Evolutionary conservation across 2,113 vertebrate genomes (phyloP), one percentile per base, ranked within the genome.

Genomic region (Alethe diademata): DNA sequence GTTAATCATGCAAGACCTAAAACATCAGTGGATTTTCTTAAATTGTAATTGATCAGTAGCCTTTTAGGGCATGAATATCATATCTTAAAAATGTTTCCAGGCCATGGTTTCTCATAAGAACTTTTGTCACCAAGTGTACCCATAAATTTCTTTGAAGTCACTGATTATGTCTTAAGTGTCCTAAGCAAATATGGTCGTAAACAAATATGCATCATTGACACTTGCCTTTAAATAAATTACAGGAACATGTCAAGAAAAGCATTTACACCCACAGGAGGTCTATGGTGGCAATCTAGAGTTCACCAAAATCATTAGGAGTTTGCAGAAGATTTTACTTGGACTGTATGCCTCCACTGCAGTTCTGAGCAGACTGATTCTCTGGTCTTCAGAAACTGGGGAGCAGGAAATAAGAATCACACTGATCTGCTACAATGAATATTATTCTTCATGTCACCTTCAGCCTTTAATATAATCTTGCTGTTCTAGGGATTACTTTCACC

Each of bases 391-490:
- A 61, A 51, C 4, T 29, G 47, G 50, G 51, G 17, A 65, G 15
- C n/a, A 70, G n/a, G 36, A 85, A 81, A 48, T 69, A 76, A 69
- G 14, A 47, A 60, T n/a, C 19, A 42, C 24, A 15, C 4, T 57
- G 33, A n/a, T n/a, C 28, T 82, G 20, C 20, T 51, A 13, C 16
- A 35, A 3, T 26, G 12, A 72, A 60, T 72, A 29, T 33, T 84
- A 29, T 18, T 88, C 23, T 43, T 69, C 29, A 28, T n/a, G 23
- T 29, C 33, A 56, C 20, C 33, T 83, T 45, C 47, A 61, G 18
- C 8, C 5, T 14, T 67, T 71, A 53, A 45, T 20, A 15, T 4
- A 78, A 42, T 0, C 2, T 26, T 42, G 9, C 5, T 36, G 8
- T 72, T 65, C 25, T 12, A 45, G 40, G 25, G 8, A 29, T 51